A percentile compares a stretch with the other conserved stretches of the same genome.
Evolutionary conservation across 2,888 invertebrate species (phyloP).

Genomic region (Sussaba pulchella): DNA sequence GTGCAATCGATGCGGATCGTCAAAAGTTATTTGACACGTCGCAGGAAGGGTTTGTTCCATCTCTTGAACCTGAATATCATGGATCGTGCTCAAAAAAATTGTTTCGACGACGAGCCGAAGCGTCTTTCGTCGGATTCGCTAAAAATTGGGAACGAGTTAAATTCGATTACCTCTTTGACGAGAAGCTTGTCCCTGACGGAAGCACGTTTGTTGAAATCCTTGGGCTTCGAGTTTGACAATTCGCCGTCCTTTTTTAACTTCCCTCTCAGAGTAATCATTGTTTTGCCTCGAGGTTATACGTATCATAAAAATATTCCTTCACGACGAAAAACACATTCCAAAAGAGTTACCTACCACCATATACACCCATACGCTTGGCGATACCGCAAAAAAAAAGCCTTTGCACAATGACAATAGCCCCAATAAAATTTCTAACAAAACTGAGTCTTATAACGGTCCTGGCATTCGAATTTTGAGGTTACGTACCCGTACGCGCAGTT

Average conservation of each 20-base stretch:
- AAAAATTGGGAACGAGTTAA: conserved; percentile 4
- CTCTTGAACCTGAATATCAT: conserved; percentile 87
- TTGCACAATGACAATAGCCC: background rate
- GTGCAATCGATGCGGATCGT: conserved; percentile 93
- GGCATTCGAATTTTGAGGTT: conserved; percentile 43
- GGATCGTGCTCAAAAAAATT: background rate
- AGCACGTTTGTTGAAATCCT: conserved; percentile 86
- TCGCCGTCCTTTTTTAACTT: conserved; percentile 89
- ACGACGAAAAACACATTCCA: background rate
- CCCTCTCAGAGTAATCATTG: conserved; percentile 91
- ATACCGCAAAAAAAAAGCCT: background rate
- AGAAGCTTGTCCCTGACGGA: conserved; percentile 92
- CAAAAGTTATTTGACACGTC: conserved; percentile 92
- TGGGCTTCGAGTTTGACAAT: conserved; percentile 79
- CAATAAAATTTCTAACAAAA: background rate
- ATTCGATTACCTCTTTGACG: conserved; percentile 89
- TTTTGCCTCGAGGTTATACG: conserved; percentile 26
- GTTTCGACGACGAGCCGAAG: too few relatives aligned
- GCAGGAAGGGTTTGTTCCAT: conserved; percentile 94
- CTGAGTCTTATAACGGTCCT: conserved; percentile 1
- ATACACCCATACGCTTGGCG: background rate
- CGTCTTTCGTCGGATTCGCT: background rate
- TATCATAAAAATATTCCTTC: conserved; percentile 46
- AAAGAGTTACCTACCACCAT: background rate
- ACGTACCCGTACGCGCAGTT: background rate